A percentile compares a stretch with the other conserved stretches of the same genome.
phyloP scores from a whole-genome alignment of 2,113 vertebrate genomes.

The Sebastes schlegelii region DNA sequence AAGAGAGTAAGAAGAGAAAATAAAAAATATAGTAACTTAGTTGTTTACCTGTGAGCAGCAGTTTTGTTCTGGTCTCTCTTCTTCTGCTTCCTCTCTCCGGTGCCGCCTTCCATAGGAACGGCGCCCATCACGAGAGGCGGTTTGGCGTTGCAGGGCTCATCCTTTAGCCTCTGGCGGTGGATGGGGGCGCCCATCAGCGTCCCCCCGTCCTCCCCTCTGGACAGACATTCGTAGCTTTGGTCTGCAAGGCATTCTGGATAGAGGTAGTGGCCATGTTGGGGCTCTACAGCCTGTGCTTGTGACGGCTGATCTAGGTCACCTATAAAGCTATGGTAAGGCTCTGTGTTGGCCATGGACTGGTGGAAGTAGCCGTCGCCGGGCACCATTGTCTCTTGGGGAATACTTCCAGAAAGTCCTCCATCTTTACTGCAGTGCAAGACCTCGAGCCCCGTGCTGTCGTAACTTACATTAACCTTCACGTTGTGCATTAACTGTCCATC shows the following conservation, averaged over 20 bases:
- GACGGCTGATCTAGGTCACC: conserved; percentile 81
- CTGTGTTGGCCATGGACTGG: conserved; percentile 79
- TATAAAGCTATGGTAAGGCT: conserved; percentile 87
- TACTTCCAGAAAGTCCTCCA: conserved; percentile 76
- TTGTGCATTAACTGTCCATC: conserved; percentile 83
- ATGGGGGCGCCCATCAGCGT: conserved; percentile 76
- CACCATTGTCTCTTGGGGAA: conserved; percentile 82
- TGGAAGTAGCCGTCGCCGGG: conserved; percentile 81
- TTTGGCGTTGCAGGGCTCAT: conserved; percentile 80
- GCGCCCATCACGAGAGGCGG: conserved; percentile 72
- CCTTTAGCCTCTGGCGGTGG: conserved; percentile 84
- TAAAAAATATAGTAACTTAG: background rate
- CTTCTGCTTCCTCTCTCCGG: conserved; percentile 91
- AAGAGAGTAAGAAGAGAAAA: too few relatives aligned
- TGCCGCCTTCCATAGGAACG: conserved; percentile 56
- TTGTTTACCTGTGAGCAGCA: conserved; percentile 88
- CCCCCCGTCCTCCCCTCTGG: conserved; percentile 82
- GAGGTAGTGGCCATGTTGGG: conserved; percentile 84
- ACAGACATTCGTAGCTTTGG: conserved; percentile 86
- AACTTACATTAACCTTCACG: conserved; percentile 83
- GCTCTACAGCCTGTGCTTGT: conserved; percentile 80
- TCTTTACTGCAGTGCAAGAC: conserved; percentile 82
- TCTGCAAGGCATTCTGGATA: conserved; percentile 88
- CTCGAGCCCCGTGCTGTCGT: conserved; percentile 79
- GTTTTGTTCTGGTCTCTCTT: conserved; percentile 96